Evolutionary conservation across 1,140 invertebrate species (phyloP), one percentile per base, ranked within the genome.

Genomic region (Apis cerana): DNA sequence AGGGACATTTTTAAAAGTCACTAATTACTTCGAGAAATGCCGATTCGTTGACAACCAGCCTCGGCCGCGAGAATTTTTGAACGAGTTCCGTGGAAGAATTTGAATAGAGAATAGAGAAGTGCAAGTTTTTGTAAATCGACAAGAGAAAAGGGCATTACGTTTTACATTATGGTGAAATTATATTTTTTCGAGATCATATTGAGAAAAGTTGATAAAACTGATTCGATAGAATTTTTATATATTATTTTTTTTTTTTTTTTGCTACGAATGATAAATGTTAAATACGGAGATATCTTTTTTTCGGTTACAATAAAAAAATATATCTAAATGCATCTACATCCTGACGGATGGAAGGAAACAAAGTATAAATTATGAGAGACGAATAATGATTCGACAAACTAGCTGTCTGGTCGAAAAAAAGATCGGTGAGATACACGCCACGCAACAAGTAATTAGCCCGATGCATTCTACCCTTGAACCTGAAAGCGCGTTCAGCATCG

Each of bases 371-470:
- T 59, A 74, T 9, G 15, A 59, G 33, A 59, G 19, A 64, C 58
- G 74, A 43, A 62, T 56, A 69, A 54, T 17, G 33, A 69, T 68
- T 13, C 48, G 50, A 50, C 33, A 23, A 58, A 56, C 65, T 54
- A 17, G 23, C 62, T n/a, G 52, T 56, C 64, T 65, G 27, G 54
- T 43, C 15, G 64, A 69, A 33, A 17, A 33, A 17, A 50, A 43
- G 75, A 78, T 78, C n/a, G 50, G 4, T 2, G n/a, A 52, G 74
- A 75, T 75, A 67, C 33, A 54, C 21, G 48, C 61, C 50, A 76
- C 61, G 75, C 75, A 67, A 67, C 75, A 76, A 76, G 75, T 76
- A 76, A 76, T 76, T 76, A 76, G 50, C 27, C 27, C 23, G 61
- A 67, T 65, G 43, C 74, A 15, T 50, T 52, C 50, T 76, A 76